Conservation (phyloP, 2,888 invertebrate genomes). For the Masnerella sp. region DNA sequence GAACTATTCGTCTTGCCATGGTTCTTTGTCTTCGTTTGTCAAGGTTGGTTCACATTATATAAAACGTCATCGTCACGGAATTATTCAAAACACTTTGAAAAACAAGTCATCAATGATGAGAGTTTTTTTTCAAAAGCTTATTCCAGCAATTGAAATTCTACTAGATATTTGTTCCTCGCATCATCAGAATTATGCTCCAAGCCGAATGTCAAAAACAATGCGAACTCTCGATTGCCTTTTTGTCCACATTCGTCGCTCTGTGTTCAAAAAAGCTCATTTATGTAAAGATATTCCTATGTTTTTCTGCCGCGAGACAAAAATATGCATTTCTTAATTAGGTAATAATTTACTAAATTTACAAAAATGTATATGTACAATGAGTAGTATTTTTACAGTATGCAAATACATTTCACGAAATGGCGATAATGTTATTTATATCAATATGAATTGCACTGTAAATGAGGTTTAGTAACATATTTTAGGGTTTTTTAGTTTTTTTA, state of each 20-base stretch:
- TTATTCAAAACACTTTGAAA: constrained; percentile 46
- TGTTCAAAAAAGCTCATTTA: too few relatives aligned
- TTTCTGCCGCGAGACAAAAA: constrained; percentile 31
- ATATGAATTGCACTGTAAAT: constrained; percentile 36
- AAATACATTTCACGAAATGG: constrained; percentile 53
- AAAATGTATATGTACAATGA: constrained; percentile 57
- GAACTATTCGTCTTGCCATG: constrained; percentile 70
- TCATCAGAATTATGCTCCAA: constrained; percentile 6
- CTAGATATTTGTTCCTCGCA: constrained; percentile 28
- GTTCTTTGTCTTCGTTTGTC: constrained; percentile 49
- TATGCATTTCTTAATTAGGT: constrained; percentile 39
- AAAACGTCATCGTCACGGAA: constrained; percentile 54
- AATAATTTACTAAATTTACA: constrained; percentile 61
- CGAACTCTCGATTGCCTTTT: too few relatives aligned
- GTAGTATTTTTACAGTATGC: constrained; percentile 58
- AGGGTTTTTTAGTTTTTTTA: neutral
- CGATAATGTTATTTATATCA: constrained; percentile 45
- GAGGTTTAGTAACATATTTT: too few relatives aligned
- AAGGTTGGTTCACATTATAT: constrained; percentile 49
- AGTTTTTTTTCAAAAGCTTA: constrained; percentile 45
- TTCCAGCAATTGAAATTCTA: constrained; percentile 30
- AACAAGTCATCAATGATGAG: constrained; percentile 42
- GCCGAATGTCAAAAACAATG: constrained; percentile 3
- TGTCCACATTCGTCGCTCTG: too few relatives aligned
- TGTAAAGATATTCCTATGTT: constrained; percentile 24